These are phyloP conservation scores for Tiliqua scincoides DNA, from an alignment of 2,113 vertebrate genomes.

Conservation along the genomic window DNA sequence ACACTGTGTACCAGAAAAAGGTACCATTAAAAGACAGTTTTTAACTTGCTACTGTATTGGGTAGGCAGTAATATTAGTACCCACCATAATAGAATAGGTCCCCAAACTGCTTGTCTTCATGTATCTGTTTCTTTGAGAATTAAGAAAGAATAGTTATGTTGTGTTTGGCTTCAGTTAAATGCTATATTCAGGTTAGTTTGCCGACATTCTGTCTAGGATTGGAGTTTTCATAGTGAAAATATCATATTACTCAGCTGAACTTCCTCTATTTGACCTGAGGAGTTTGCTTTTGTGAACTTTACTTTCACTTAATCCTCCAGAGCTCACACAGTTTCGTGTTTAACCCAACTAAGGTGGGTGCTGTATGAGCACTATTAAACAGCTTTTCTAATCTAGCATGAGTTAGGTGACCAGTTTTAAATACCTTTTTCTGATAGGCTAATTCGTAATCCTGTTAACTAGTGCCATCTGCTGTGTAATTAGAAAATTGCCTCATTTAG, in stretches of 20 bases:
- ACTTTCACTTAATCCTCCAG: background rate
- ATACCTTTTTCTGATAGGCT: background rate
- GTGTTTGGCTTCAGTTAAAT: background rate
- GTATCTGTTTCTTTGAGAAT: background rate
- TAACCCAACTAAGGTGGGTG: background rate
- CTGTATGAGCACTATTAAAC: slow-evolving; percentile 25
- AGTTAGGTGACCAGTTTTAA: background rate
- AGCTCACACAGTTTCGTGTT: background rate
- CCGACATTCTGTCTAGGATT: background rate
- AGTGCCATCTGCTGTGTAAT: slow-evolving; percentile 76
- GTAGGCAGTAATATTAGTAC: too few relatives aligned
- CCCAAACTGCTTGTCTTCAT: background rate
- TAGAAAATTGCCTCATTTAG: slow-evolving; percentile 60
- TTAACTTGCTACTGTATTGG: background rate
- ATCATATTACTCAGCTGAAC: background rate
- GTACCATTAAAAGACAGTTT: background rate
- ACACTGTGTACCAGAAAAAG: background rate
- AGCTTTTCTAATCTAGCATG: slow-evolving; percentile 12
- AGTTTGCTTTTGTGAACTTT: background rate
- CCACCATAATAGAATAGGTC: background rate
- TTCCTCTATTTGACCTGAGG: background rate
- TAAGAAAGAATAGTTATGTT: background rate
- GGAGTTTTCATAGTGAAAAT: background rate
- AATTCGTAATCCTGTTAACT: slow-evolving; percentile 66
- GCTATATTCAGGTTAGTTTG: background rate